Evolutionary conservation across 92 coral and sea anemone species (phyloP).

Genomic region (Anthopleura xanthogrammica): DNA sequence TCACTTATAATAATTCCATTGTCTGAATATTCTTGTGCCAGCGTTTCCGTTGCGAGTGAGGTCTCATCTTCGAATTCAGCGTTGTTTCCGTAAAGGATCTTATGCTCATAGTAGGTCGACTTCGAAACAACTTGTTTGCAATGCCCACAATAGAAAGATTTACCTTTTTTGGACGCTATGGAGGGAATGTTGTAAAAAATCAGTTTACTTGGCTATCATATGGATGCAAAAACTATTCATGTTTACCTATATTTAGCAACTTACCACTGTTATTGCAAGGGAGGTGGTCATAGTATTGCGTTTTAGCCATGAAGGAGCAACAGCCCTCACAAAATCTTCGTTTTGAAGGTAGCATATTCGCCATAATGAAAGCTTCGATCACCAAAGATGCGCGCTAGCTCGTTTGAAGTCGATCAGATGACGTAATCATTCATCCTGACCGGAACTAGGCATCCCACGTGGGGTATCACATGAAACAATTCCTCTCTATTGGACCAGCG

Average conservation of each 20-base stretch:
- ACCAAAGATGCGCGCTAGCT: neutral
- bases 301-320: neutral
- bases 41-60: neutral
- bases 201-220: neutral
- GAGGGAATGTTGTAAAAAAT: neutral
- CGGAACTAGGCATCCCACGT: slow-evolving; percentile 3
- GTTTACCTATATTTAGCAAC: no score
- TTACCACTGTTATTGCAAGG: slow-evolving; percentile 1
- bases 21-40: neutral
- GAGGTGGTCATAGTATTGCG: slow-evolving; percentile 1
- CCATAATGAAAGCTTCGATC: no score
- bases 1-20: no score
- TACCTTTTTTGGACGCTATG: neutral
- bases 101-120: slow-evolving; percentile 27
- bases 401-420: neutral
- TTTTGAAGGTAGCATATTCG: neutral
- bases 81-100: slow-evolving; percentile 8
- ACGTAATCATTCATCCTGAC: neutral
- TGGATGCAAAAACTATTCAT: no score
- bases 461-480: neutral
- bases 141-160: slow-evolving; percentile 25
- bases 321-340: slow-evolving; percentile 5
- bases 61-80: neutral
- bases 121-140: slow-evolving; percentile 28
- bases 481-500: neutral